Percentiles rank a stretch among this genome's conserved stretches.
phyloP scores from a whole-genome alignment of 2,113 vertebrate species.

The Crocuta crocuta region DNA sequence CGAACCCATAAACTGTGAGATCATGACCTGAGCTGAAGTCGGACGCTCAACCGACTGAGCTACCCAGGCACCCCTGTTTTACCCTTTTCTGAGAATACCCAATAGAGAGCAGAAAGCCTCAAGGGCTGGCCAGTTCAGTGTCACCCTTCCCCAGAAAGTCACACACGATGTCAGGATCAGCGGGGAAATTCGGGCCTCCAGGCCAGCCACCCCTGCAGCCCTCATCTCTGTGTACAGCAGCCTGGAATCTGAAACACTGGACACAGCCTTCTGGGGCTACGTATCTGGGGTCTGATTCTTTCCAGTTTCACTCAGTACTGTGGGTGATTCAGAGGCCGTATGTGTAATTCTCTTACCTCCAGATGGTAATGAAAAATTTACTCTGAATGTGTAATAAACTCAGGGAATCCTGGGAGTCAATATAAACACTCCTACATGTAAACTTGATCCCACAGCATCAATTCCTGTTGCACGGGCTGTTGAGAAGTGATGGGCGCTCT shows the following conservation, averaged over 20 bases:
- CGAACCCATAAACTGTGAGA: too few relatives aligned
- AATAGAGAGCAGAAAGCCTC: neutral
- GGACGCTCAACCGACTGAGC: too few relatives aligned
- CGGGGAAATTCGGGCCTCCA: neutral
- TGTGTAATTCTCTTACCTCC: slow-evolving; percentile 32
- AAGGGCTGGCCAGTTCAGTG: neutral
- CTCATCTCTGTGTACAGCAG: neutral
- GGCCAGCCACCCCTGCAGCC: neutral
- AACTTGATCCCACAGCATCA: neutral
- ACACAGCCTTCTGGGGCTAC: neutral
- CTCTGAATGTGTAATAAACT: slow-evolving; percentile 30
- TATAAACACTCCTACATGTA: neutral
- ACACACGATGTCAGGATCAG: neutral
- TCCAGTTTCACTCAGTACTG: neutral
- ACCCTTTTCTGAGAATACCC: neutral
- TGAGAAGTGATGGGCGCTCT: neutral
- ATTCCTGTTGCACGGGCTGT: neutral
- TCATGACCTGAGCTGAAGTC: too few relatives aligned
- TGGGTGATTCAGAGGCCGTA: neutral
- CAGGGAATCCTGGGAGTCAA: neutral
- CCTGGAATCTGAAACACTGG: neutral
- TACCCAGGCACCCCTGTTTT: too few relatives aligned
- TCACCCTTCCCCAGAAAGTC: neutral
- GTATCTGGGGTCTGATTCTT: neutral
- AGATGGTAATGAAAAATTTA: neutral